Conservation (phyloP, 2,113 vertebrate species). For the Anseranas semipalmata region DNA sequence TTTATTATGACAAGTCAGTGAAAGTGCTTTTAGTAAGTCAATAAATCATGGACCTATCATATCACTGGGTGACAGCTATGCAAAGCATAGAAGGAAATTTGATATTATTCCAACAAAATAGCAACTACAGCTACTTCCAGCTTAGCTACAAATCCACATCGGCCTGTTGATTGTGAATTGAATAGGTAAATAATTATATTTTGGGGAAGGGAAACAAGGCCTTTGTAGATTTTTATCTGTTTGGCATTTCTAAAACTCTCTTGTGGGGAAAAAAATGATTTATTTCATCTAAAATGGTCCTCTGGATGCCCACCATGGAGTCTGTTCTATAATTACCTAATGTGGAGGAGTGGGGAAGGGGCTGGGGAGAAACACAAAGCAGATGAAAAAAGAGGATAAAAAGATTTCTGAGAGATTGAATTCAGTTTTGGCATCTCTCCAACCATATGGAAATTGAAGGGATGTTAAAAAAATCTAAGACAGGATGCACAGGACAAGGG, state of each 20-base stretch:
- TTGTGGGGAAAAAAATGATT: not conserved
- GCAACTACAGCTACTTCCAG: conserved; percentile 66
- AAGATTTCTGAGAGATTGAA: conserved; percentile 27
- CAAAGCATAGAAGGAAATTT: conserved; percentile 74
- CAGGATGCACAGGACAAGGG: not conserved
- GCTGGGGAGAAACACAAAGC: conserved; percentile 19
- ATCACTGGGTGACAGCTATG: conserved; percentile 80
- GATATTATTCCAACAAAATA: conserved; percentile 77
- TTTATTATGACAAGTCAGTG: conserved; percentile 81
- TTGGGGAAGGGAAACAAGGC: not conserved
- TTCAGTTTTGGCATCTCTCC: conserved; percentile 46
- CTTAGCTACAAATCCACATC: conserved; percentile 57
- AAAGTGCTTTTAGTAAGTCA: conserved; percentile 81
- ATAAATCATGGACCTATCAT: conserved; percentile 82
- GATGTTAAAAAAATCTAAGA: conserved; percentile 44
- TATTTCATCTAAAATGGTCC: conserved; percentile 10
- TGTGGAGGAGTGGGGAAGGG: not conserved
- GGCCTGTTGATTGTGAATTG: conserved; percentile 49
- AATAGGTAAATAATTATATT: conserved; percentile 49
- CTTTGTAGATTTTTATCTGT: not conserved
- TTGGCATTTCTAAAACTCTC: not conserved
- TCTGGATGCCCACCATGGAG: not conserved
- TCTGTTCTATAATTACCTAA: conserved; percentile 30
- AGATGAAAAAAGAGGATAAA: conserved; percentile 56
- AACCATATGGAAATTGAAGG: conserved; percentile 57